A percentile compares a stretch with the other conserved stretches of the same genome.
Evolutionary conservation across 2,113 vertebrate species (phyloP).

Genomic region (Semicossyphus pulcher): DNA sequence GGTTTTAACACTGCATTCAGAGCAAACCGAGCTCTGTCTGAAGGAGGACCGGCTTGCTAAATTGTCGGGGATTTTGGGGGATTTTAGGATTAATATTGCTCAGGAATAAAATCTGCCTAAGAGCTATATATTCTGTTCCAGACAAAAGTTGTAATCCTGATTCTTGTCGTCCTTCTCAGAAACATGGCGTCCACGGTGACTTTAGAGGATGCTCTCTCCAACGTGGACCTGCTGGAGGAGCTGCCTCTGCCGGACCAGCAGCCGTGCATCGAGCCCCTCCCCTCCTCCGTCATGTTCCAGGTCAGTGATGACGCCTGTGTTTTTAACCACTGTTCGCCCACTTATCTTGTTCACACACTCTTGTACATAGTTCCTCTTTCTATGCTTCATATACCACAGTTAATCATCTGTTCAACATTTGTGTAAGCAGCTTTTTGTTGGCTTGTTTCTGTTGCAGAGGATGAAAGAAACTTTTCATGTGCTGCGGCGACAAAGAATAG

Average conservation of each 20-base stretch:
- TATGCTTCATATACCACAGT: no score
- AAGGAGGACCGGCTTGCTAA: background rate
- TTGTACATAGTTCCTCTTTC: no score
- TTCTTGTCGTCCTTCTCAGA: conserved; percentile 39
- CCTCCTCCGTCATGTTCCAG: conserved; percentile 96
- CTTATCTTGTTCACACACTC: no score
- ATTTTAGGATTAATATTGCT: background rate
- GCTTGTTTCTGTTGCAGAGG: no score
- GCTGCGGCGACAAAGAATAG: no score
- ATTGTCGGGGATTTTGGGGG: background rate
- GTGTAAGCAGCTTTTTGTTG: no score
- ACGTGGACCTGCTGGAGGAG: conserved; percentile 98
- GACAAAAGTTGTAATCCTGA: background rate
- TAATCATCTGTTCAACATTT: no score
- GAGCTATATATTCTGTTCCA: background rate
- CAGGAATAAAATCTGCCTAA: background rate
- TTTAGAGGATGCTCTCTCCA: conserved; percentile 96
- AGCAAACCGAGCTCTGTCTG: background rate
- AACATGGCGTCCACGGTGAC: conserved; percentile 95
- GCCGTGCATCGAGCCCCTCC: conserved; percentile 96
- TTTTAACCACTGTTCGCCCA: no score
- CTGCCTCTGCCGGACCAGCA: conserved; percentile 96
- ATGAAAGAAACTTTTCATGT: no score
- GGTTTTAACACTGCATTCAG: background rate
- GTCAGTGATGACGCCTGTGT: conserved; percentile 68